phyloP scores from a whole-genome alignment of 1,140 invertebrate species.

The Macrobrachium rosenbergii region DNA sequence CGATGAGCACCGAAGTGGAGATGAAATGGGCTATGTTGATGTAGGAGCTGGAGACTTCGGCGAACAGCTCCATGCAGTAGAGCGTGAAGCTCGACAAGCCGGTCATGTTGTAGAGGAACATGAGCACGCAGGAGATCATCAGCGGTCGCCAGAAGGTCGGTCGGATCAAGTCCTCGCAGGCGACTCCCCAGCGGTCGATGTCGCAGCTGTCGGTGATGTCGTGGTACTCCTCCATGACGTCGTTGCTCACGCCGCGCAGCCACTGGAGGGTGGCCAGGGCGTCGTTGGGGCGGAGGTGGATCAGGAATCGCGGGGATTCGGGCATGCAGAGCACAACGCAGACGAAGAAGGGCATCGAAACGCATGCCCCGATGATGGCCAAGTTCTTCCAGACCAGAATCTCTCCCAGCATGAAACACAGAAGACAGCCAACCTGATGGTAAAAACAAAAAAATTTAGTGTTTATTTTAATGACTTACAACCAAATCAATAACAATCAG shows the following conservation, averaged over 20 bases:
- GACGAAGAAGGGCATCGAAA: constrained; percentile 56
- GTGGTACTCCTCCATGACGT: constrained; percentile 65
- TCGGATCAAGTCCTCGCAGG: constrained; percentile 54
- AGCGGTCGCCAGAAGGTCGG: constrained; percentile 65
- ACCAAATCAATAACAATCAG: neutral
- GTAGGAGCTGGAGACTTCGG: constrained; percentile 56
- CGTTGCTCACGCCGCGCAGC: constrained; percentile 59
- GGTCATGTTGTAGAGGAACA: constrained; percentile 65
- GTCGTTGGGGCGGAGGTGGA: constrained; percentile 57
- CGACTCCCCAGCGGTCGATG: constrained; percentile 59
- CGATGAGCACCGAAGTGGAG: constrained; percentile 50
- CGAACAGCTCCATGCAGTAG: constrained; percentile 62
- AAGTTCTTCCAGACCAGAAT: constrained; percentile 62
- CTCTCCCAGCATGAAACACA: constrained; percentile 63
- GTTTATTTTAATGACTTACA: neutral
- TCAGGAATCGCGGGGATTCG: constrained; percentile 64
- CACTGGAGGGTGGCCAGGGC: constrained; percentile 64
- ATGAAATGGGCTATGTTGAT: constrained; percentile 58
- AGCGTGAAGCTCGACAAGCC: constrained; percentile 57
- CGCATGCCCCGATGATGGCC: constrained; percentile 62
- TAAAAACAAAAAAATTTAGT: neutral
- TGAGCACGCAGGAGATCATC: constrained; percentile 60
- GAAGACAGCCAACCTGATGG: constrained; percentile 55
- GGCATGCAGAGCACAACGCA: constrained; percentile 61
- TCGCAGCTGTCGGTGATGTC: constrained; percentile 63